These are phyloP conservation scores for Homarus gammarus DNA, from an alignment of 2,888 invertebrate genomes.

Conservation along the genomic window DNA sequence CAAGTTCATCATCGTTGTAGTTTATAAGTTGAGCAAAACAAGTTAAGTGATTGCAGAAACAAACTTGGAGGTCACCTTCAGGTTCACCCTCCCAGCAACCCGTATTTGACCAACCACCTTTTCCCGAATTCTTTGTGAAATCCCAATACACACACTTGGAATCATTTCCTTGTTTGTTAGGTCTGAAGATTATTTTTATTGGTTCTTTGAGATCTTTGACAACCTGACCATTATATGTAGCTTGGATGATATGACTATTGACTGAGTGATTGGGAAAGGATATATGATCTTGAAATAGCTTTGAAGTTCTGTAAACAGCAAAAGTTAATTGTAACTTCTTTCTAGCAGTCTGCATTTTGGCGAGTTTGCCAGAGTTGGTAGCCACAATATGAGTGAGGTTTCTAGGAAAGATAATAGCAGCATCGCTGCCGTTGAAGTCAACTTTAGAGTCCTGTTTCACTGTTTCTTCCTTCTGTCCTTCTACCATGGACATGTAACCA, in stretches of 20 bases:
- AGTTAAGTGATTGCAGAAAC: conserved; percentile 83
- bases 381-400: conserved; percentile 41
- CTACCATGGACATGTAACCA: conserved; percentile 33
- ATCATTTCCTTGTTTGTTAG: conserved; percentile 37
- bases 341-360: not conserved
- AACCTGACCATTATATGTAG: conserved; percentile 73
- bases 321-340: conserved; percentile 42
- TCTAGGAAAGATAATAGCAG: conserved; percentile 52
- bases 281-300: conserved; percentile 53
- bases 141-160: conserved; percentile 83
- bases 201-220: conserved; percentile 61
- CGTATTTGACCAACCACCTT: conserved; percentile 77
- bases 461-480: conserved; percentile 7
- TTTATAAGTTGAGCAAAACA: conserved; percentile 83
- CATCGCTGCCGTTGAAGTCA: conserved; percentile 1
- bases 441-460: not conserved
- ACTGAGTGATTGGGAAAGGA: conserved; percentile 57
- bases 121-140: conserved; percentile 78
- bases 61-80: conserved; percentile 48
- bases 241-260: conserved; percentile 78
- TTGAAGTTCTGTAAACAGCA: conserved; percentile 50
- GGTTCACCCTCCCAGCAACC: conserved; percentile 75
- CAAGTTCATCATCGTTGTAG: conserved; percentile 68
- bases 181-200: conserved; percentile 74
- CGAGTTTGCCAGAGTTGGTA: not conserved